These are phyloP conservation scores for Zaprionus obscuricornis DNA, from an alignment of 2,888 invertebrate genomes.

Conservation along the genomic window DNA sequence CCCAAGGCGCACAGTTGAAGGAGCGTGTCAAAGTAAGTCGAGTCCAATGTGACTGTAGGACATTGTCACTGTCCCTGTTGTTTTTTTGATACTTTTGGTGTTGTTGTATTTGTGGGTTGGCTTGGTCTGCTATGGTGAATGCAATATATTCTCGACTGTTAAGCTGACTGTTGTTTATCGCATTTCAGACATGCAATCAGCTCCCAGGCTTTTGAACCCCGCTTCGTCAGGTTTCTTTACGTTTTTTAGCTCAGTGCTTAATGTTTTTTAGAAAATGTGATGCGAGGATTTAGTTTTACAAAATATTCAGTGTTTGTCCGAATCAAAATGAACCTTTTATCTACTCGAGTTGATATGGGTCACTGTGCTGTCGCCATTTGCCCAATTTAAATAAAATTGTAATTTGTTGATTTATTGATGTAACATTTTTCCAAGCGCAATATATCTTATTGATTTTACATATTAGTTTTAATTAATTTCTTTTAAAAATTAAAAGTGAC, in stretches of 20 bases:
- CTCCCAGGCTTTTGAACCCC: conserved; percentile 31
- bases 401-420: too few relatives aligned
- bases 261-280: conserved; percentile 33
- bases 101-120: conserved; percentile 36
- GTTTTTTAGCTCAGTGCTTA: neutral
- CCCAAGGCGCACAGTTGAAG: conserved; percentile 50
- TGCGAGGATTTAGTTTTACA: conserved; percentile 46
- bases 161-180: conserved; percentile 72
- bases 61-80: conserved; percentile 12
- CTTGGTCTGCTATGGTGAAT: neutral
- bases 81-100: neutral
- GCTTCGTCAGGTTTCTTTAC: conserved; percentile 3
- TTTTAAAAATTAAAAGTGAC: too few relatives aligned
- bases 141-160: conserved; percentile 55
- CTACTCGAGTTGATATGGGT: conserved; percentile 10
- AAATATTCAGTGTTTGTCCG: conserved; percentile 44
- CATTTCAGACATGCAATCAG: conserved; percentile 67
- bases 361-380: conserved; percentile 6
- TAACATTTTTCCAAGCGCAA: too few relatives aligned
- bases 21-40: conserved; percentile 63
- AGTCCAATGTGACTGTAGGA: conserved; percentile 57
- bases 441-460: too few relatives aligned
- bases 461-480: too few relatives aligned
- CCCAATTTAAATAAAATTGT: too few relatives aligned
- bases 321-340: conserved; percentile 74